Percentiles rank a stretch among this genome's conserved stretches.
phyloP scores from a whole-genome alignment of 2,113 vertebrate species.

The Seriola aureovittata region DNA sequence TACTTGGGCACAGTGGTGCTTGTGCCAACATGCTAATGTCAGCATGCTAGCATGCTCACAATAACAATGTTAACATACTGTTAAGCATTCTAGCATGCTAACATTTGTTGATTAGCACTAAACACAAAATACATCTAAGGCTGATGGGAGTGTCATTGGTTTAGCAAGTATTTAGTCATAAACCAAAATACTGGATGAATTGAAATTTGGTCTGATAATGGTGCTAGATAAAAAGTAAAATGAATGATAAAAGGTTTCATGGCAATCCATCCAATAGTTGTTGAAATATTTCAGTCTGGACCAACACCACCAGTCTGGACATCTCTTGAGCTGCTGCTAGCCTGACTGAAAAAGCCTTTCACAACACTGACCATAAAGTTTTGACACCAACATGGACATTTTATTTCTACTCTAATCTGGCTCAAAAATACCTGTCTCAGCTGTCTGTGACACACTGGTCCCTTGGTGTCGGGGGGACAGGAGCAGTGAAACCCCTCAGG shows the following conservation, averaged over 20 bases:
- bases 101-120: neutral
- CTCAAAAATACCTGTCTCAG: conserved; percentile 50
- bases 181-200: too few relatives aligned
- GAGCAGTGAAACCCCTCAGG: conserved; percentile 55
- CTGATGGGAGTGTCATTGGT: too few relatives aligned
- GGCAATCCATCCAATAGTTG: neutral
- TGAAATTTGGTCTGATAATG: neutral
- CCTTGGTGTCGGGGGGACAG: conserved; percentile 52
- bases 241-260: neutral
- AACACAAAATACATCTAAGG: neutral
- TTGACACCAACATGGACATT: neutral
- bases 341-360: neutral
- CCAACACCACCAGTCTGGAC: neutral
- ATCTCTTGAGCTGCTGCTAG: neutral
- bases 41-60: neutral
- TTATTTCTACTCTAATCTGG: conserved; percentile 11
- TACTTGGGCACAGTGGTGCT: neutral
- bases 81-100: neutral
- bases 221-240: neutral
- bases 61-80: neutral
- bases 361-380: neutral
- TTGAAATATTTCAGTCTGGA: neutral
- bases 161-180: neutral
- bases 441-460: conserved; percentile 59
- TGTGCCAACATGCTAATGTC: neutral